Evolutionary conservation across 2,113 vertebrate genomes (phyloP).

Genomic region (Butastur rufipennis): DNA sequence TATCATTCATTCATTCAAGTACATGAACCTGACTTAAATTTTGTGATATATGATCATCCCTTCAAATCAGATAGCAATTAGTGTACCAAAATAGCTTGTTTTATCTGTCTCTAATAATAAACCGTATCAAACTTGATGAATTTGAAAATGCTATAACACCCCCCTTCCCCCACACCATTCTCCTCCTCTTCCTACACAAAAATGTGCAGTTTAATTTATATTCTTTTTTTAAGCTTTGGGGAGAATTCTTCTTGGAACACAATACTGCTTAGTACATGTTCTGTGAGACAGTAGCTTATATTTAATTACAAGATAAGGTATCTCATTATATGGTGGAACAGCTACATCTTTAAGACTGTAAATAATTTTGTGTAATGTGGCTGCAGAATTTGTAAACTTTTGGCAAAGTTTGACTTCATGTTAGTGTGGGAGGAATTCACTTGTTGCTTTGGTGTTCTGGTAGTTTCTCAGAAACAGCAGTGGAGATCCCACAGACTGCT

Average conservation of each 20-base stretch:
- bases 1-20: neutral
- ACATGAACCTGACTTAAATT: neutral
- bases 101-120: neutral
- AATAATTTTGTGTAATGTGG: neutral
- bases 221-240: neutral
- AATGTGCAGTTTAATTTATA: neutral
- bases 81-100: neutral
- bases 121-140: neutral
- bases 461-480: neutral
- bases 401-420: neutral
- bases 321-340: neutral
- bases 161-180: neutral
- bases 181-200: neutral
- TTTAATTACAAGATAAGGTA: neutral
- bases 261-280: neutral
- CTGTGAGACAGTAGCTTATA: neutral
- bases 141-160: neutral
- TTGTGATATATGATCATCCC: neutral
- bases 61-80: neutral
- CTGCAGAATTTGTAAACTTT: neutral
- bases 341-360: neutral
- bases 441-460: neutral
- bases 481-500: neutral
- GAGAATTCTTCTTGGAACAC: neutral
- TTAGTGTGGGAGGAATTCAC: neutral